These are phyloP conservation scores for Ascaphus truei DNA, from an alignment of 2,113 vertebrate species.

Conservation along the genomic window DNA sequence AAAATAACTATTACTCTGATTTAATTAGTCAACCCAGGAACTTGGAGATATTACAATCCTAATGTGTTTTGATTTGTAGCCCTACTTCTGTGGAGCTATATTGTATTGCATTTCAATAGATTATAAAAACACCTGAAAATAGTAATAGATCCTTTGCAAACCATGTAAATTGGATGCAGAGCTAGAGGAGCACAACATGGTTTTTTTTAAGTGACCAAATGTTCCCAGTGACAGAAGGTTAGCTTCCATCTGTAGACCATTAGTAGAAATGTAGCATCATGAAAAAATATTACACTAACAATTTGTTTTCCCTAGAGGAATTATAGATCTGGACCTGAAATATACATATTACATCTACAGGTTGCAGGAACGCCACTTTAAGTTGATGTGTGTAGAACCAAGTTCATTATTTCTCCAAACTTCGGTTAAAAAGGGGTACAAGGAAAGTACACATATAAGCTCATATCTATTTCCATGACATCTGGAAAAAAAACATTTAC, in stretches of 20 bases:
- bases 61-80: constrained; percentile 3
- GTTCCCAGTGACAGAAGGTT: not conserved
- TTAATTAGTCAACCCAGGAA: not conserved
- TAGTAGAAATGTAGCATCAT: not conserved
- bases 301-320: not conserved
- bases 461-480: not conserved
- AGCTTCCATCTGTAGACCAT: constrained; percentile 16
- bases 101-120: not conserved
- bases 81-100: not conserved
- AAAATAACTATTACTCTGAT: not conserved
- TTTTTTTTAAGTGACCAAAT: not conserved
- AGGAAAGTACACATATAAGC: not conserved
- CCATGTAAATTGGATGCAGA: constrained; percentile 23
- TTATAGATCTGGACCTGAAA: not conserved
- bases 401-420: constrained; percentile 1
- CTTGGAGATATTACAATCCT: not conserved
- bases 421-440: not conserved
- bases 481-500: too few species aligned
- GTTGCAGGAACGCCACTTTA: not conserved
- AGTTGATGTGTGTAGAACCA: not conserved
- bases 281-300: constrained; percentile 12
- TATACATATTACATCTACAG: not conserved
- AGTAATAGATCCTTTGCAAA: constrained; percentile 9
- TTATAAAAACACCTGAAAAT: constrained; percentile 22
- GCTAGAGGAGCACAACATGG: not conserved